phyloP scores from a whole-genome alignment of 2,888 invertebrate species.

The Desoria tigrina region DNA sequence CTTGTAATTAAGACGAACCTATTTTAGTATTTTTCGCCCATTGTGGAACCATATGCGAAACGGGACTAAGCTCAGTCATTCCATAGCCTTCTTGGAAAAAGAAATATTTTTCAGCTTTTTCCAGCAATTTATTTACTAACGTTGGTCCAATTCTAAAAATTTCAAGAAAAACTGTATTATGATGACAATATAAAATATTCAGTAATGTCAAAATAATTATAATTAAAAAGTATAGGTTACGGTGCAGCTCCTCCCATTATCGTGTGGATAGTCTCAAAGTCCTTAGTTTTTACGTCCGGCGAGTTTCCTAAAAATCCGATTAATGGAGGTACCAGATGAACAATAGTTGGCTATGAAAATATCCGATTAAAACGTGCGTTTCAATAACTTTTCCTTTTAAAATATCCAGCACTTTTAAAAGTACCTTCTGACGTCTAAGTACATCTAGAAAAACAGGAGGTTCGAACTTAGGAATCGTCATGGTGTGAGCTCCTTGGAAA shows the following conservation, averaged over 20 bases:
- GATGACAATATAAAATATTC: constrained; percentile 61
- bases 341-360: constrained; percentile 61
- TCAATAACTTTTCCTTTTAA: background rate
- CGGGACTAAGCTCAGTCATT: constrained; percentile 66
- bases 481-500: constrained; percentile 64
- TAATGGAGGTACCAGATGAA: constrained; percentile 71
- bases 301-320: constrained; percentile 70
- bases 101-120: constrained; percentile 56
- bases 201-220: constrained; percentile 53
- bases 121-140: constrained; percentile 64
- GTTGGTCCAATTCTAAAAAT: constrained; percentile 66
- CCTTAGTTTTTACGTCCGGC: constrained; percentile 62
- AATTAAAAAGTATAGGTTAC: no score
- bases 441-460: constrained; percentile 71
- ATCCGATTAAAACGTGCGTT: background rate
- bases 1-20: constrained; percentile 37
- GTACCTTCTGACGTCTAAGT: constrained; percentile 63
- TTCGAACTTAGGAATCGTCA: constrained; percentile 70
- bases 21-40: constrained; percentile 34
- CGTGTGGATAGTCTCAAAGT: constrained; percentile 54
- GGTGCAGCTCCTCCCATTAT: constrained; percentile 62
- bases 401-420: background rate
- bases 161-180: constrained; percentile 64
- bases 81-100: constrained; percentile 61
- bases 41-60: constrained; percentile 27